phyloP scores from a whole-genome alignment of 2,888 invertebrate species.

The Hofmannophila pseudospretella region DNA sequence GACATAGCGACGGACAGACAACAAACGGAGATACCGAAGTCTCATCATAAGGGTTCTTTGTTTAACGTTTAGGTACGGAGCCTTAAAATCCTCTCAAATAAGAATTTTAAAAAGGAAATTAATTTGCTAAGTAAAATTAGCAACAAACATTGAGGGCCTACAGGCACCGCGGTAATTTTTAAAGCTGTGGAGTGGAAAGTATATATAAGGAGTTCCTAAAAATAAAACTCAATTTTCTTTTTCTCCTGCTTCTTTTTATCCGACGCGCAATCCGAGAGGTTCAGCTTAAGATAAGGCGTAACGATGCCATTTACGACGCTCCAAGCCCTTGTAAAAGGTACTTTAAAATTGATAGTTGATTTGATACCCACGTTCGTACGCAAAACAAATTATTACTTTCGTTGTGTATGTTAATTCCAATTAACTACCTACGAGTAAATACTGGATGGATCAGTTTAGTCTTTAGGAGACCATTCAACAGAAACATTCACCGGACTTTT shows the following conservation, averaged over 20 bases:
- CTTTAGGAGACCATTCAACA: too few relatives aligned
- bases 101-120: too few relatives aligned
- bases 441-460: too few relatives aligned
- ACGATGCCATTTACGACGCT: slow-evolving; percentile 26
- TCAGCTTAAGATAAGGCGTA: slow-evolving; percentile 28
- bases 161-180: slow-evolving; percentile 20
- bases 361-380: background rate
- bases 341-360: slow-evolving; percentile 18
- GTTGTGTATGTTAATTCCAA: too few relatives aligned
- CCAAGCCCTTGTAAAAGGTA: slow-evolving; percentile 19
- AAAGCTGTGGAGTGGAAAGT: background rate
- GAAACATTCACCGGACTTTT: too few relatives aligned
- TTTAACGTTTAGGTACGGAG: too few relatives aligned
- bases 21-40: too few relatives aligned
- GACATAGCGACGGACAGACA: too few relatives aligned
- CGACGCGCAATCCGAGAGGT: slow-evolving; percentile 18
- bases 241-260: slow-evolving; percentile 18
- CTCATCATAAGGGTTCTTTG: too few relatives aligned
- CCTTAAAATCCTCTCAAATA: too few relatives aligned
- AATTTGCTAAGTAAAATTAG: background rate
- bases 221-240: slow-evolving; percentile 21
- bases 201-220: slow-evolving; percentile 7
- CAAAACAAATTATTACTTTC: background rate
- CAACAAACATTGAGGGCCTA: background rate
- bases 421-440: too few relatives aligned